phyloP scores from a whole-genome alignment of 2,888 invertebrate species.

The Cordilura impudica region DNA sequence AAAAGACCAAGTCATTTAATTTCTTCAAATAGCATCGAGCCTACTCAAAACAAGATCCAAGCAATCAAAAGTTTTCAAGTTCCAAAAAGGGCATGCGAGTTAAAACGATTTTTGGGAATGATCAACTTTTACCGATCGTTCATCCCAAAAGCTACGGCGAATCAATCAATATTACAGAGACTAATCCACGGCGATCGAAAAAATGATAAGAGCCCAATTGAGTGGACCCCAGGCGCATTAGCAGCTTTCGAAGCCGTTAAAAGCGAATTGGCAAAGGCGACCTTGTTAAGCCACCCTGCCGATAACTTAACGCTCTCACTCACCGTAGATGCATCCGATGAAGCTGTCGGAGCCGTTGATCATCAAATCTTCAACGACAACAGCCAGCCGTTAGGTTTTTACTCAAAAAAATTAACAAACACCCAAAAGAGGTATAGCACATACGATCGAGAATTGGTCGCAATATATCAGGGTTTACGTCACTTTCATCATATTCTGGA shows the following conservation, averaged over 20 bases:
- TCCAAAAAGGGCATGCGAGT: conserved; percentile 19
- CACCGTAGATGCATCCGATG: conserved; percentile 43
- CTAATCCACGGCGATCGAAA: conserved; percentile 35
- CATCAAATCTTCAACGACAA: conserved; percentile 34
- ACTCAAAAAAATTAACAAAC: conserved; percentile 69
- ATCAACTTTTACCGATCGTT: conserved; percentile 40
- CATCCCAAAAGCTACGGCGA: conserved; percentile 11
- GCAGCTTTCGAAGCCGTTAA: conserved; percentile 14
- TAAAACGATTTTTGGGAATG: conserved; percentile 39
- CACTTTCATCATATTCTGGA: conserved; percentile 41
- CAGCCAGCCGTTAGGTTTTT: conserved; percentile 72
- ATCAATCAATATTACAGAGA: background rate
- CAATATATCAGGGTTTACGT: conserved; percentile 33
- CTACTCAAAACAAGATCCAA: background rate
- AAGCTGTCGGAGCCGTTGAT: conserved; percentile 49
- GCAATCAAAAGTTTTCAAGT: background rate
- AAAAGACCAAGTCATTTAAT: background rate
- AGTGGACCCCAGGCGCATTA: conserved; percentile 9
- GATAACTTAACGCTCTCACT: conserved; percentile 7
- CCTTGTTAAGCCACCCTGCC: background rate
- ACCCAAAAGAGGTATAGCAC: conserved; percentile 44
- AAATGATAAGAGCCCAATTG: conserved; percentile 18
- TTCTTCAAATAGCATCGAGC: background rate
- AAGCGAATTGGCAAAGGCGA: conserved; percentile 1
- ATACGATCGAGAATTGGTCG: conserved; percentile 41